Conservation (phyloP, 2,797 vertebrate genomes). For the Melanotaenia pygmaea region DNA sequence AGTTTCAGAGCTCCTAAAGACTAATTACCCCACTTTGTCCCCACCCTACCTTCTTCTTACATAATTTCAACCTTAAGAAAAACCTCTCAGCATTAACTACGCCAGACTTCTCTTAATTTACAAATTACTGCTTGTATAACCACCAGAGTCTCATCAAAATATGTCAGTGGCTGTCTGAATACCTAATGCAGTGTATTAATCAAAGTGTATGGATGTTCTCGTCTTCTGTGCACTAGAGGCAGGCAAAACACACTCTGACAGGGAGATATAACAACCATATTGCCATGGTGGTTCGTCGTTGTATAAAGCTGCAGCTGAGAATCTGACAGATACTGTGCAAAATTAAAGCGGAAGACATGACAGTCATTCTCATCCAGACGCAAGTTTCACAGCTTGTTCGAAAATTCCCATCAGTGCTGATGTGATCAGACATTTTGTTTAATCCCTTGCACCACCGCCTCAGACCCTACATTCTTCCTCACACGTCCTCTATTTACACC, state of each 20-base stretch:
- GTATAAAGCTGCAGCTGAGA: constrained; percentile 7
- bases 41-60: constrained; percentile 23
- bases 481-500: constrained; percentile 27
- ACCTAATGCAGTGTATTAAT: constrained; percentile 21
- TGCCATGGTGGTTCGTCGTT: constrained; percentile 28
- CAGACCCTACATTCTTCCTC: constrained; percentile 30
- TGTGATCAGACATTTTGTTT: constrained; percentile 33
- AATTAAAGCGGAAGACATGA: constrained; percentile 34
- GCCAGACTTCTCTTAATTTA: constrained; percentile 6
- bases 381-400: constrained; percentile 33
- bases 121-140: constrained; percentile 23
- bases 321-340: constrained; percentile 30
- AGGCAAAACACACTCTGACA: constrained; percentile 1
- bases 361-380: constrained; percentile 30
- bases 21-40: constrained; percentile 51
- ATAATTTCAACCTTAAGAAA: constrained; percentile 34
- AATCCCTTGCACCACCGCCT: constrained; percentile 15
- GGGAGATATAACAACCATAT: constrained; percentile 10
- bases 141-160: constrained; percentile 30
- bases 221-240: constrained; percentile 20
- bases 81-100: constrained; percentile 1
- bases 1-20: constrained; percentile 34
- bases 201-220: constrained; percentile 15
- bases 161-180: constrained; percentile 19
- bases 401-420: constrained; percentile 31